Percentiles rank a stretch among this genome's conserved stretches.
These are phyloP conservation scores for Anguilla anguilla DNA, from an alignment of 2,797 vertebrate genomes.

Conservation along the genomic window DNA sequence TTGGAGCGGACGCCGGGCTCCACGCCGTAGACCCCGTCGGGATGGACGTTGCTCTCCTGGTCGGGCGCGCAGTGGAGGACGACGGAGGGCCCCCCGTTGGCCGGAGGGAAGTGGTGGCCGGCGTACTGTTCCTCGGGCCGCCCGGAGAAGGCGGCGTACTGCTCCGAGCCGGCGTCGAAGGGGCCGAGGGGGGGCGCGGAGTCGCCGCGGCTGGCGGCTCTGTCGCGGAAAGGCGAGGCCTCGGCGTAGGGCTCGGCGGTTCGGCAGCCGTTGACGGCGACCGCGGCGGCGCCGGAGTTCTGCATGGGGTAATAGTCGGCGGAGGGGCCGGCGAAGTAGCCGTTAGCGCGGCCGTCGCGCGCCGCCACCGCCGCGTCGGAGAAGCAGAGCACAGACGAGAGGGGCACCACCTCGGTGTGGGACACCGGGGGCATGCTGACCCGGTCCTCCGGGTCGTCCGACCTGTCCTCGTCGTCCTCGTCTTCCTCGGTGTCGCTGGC, in stretches of 20 bases:
- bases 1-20: slow-evolving; percentile 75
- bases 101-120: slow-evolving; percentile 75
- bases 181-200: slow-evolving; percentile 76
- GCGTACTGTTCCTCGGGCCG: slow-evolving; percentile 76
- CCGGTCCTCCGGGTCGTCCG: slow-evolving; percentile 77
- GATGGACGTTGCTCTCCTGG: slow-evolving; percentile 71
- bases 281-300: slow-evolving; percentile 72
- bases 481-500: slow-evolving; percentile 94
- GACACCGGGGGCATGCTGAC: slow-evolving; percentile 62
- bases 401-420: slow-evolving; percentile 76
- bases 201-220: slow-evolving; percentile 74
- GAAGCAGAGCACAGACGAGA: slow-evolving; percentile 88
- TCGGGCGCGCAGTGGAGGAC: slow-evolving; percentile 83
- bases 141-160: slow-evolving; percentile 80
- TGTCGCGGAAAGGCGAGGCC: slow-evolving; percentile 74
- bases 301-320: slow-evolving; percentile 92
- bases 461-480: slow-evolving; percentile 87
- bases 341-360: slow-evolving; percentile 83
- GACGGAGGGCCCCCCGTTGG: slow-evolving; percentile 72
- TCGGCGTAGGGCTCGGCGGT: slow-evolving; percentile 76
- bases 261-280: slow-evolving; percentile 64
- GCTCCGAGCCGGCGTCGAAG: slow-evolving; percentile 83
- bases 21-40: slow-evolving; percentile 77
- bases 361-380: slow-evolving; percentile 74
- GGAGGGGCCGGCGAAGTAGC: slow-evolving; percentile 84